phyloP scores from a whole-genome alignment of 2,888 invertebrate genomes.

The Tridacna gigas region DNA sequence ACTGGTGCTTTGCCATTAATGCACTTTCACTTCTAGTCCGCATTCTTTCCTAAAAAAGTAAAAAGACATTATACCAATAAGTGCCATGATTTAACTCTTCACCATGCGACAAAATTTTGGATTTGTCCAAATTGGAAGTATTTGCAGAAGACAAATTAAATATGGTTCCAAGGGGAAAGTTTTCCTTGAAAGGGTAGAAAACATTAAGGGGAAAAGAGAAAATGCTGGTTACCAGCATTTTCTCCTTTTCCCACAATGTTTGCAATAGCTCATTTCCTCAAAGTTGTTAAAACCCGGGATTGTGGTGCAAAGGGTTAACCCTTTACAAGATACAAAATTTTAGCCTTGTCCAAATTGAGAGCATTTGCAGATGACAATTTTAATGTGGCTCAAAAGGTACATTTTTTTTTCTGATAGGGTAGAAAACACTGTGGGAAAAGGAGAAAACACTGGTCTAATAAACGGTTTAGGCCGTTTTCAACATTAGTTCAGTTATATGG shows the following conservation, averaged over 20 bases:
- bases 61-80: background rate
- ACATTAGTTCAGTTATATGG: too few relatives aligned
- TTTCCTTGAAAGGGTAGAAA: background rate
- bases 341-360: too few relatives aligned
- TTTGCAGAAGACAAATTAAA: background rate
- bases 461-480: too few relatives aligned
- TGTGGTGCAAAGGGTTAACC: background rate
- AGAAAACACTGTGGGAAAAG: too few relatives aligned
- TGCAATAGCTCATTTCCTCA: background rate
- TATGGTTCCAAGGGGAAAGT: background rate
- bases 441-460: too few relatives aligned
- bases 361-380: too few relatives aligned
- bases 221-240: background rate
- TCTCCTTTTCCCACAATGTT: background rate
- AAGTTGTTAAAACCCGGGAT: background rate
- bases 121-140: background rate
- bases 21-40: constrained; percentile 71
- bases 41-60: constrained; percentile 66
- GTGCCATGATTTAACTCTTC: background rate
- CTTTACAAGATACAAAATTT: too few relatives aligned
- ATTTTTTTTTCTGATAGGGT: too few relatives aligned
- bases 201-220: background rate
- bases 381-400: too few relatives aligned
- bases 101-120: background rate
- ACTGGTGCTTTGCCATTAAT: constrained; percentile 35